Percentiles rank a stretch among this genome's conserved stretches.
phyloP scores from a whole-genome alignment of 2,888 invertebrate species.

The Globia sparganii region DNA sequence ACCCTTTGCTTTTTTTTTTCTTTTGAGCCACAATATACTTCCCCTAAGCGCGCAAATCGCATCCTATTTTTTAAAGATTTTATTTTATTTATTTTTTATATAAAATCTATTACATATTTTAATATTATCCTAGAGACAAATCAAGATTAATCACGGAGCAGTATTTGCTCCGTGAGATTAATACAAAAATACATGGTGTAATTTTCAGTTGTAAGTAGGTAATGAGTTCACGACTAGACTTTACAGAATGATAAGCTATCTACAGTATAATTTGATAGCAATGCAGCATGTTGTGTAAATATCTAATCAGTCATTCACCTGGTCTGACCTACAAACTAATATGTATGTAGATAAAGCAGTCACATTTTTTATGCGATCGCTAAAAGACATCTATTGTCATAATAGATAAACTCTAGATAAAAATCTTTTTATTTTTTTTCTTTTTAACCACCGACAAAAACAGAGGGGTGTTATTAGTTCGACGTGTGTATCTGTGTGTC shows the following conservation, averaged over 20 bases:
- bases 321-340: slow-evolving; percentile 42
- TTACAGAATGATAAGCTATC: slow-evolving; percentile 35
- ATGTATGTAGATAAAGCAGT: slow-evolving; percentile 19
- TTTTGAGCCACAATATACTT: background rate
- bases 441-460: too few relatives aligned
- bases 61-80: background rate
- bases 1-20: background rate
- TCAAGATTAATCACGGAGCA: too few relatives aligned
- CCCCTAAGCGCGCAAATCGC: background rate
- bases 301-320: slow-evolving; percentile 51
- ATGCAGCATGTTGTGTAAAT: slow-evolving; percentile 11
- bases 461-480: too few relatives aligned
- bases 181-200: background rate
- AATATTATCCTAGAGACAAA: background rate
- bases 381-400: slow-evolving; percentile 11
- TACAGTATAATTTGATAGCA: slow-evolving; percentile 34
- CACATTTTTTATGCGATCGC: slow-evolving; percentile 19
- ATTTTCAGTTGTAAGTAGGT: background rate
- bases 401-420: slow-evolving; percentile 17
- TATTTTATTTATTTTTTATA: too few relatives aligned
- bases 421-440: background rate
- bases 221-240: slow-evolving; percentile 1
- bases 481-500: too few relatives aligned
- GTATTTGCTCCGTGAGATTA: too few relatives aligned
- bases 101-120: too few relatives aligned